These are phyloP conservation scores for Myrmecophaga tridactyla DNA, from an alignment of 2,113 vertebrate species.

Conservation along the genomic window DNA sequence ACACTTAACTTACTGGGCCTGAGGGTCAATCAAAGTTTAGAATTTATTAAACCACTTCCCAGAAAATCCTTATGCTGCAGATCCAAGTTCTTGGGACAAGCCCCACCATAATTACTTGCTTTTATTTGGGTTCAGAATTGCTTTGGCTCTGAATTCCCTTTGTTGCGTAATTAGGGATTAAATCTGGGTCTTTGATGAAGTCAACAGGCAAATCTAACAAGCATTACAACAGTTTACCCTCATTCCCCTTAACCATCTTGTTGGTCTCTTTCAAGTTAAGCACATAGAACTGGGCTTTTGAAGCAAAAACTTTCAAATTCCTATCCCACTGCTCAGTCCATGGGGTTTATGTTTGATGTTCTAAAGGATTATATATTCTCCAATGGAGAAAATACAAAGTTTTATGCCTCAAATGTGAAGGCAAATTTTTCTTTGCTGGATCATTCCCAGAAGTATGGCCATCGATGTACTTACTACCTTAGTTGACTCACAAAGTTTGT, in stretches of 20 bases:
- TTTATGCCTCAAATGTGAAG: background rate
- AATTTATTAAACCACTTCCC: background rate
- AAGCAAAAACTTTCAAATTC: background rate
- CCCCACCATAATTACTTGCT: background rate
- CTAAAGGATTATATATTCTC: background rate
- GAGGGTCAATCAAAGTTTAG: background rate
- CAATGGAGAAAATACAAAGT: background rate
- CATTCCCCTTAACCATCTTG: background rate
- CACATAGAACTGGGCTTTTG: conserved; percentile 4
- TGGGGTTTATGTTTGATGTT: background rate
- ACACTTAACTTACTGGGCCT: background rate
- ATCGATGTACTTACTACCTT: background rate
- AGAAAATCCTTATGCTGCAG: background rate
- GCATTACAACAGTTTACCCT: background rate
- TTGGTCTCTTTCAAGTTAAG: background rate
- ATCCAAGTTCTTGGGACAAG: background rate
- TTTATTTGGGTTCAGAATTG: conserved; percentile 35
- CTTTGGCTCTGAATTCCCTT: background rate
- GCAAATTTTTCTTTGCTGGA: background rate
- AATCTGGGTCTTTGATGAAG: background rate
- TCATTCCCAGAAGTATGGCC: background rate
- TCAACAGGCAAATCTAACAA: background rate
- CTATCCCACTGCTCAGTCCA: background rate
- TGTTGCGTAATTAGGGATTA: conserved; percentile 6
- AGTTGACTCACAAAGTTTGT: background rate